Evolutionary conservation across 2,797 vertebrate species (phyloP), one percentile per base, ranked within the genome.

Genomic region (Pipistrellus pygmaeus): DNA sequence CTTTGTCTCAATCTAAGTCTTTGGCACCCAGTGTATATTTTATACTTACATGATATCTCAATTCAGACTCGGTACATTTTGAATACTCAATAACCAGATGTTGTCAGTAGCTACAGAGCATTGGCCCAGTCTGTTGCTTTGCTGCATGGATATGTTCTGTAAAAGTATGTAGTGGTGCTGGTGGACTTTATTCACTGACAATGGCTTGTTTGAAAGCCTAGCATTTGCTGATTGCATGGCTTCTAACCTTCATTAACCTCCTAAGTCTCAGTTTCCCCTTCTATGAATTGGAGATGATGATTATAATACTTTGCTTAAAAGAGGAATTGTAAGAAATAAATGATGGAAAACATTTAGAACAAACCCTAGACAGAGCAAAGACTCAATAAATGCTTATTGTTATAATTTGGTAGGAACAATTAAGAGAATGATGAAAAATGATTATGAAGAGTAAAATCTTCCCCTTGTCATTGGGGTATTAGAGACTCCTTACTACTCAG

Each of bases 1-100:
- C 3, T 91, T 94, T 72, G 84, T 62, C 41, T 93, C 8, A 15
- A 69, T 83, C 30, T 25, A n/a, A 71, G 23, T 41, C 60, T 95
- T 82, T 32, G 35, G 44, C 71, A 44, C 66, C 5, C 17, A 76
- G 20, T 80, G 38, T 18, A 32, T 82, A 38, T 91, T 86, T 90
- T 81, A 53, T 3, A 32, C 10, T 25, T 81, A 25, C 5, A n/a
- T 10, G 13, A 27, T 21, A 85, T 77, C 27, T 90, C 13, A 80
- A 2, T 41, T 84, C 32, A 41, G 6, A 75, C 11, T 18, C 23
- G 7, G 25, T 38, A 14, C 35, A 32, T 89, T 94, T 88, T 14
- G 5, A 75, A 64, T 53, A 21, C 11, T 69, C 44, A 64, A 4
- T 64, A 64, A 17, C 38, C 46, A 32, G 32, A 17, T 0, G 1